These are phyloP conservation scores for Paralichthys olivaceus DNA, from an alignment of 2,113 vertebrate species.

Conservation along the genomic window DNA sequence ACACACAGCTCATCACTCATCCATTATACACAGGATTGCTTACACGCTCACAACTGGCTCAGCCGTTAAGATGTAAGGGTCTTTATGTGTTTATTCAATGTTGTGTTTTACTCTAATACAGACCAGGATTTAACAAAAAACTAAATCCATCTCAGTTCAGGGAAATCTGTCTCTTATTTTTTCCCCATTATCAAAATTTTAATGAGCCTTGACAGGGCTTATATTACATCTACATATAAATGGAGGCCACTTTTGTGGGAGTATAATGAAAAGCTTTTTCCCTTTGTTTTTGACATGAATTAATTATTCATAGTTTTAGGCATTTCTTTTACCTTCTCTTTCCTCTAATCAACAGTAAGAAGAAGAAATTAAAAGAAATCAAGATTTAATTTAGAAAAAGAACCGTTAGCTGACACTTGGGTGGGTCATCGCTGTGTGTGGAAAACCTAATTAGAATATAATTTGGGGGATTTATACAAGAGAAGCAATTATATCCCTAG, in stretches of 20 bases:
- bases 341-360: slow-evolving; percentile 26
- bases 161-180: slow-evolving; percentile 20
- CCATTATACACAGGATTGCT: slow-evolving; percentile 19
- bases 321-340: slow-evolving; percentile 33
- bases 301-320: slow-evolving; percentile 58
- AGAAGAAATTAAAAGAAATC: slow-evolving; percentile 61
- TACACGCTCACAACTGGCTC: neutral
- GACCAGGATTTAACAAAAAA: slow-evolving; percentile 10
- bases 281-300: slow-evolving; percentile 65
- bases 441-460: slow-evolving; percentile 41
- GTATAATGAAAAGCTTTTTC: slow-evolving; percentile 43
- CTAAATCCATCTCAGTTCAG: slow-evolving; percentile 5
- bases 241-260: slow-evolving; percentile 54
- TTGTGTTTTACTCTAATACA: slow-evolving; percentile 15
- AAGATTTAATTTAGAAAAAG: slow-evolving; percentile 46
- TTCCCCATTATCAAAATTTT: slow-evolving; percentile 51
- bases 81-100: slow-evolving; percentile 8
- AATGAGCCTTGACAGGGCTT: slow-evolving; percentile 50
- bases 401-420: slow-evolving; percentile 20
- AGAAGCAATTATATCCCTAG: slow-evolving; percentile 20
- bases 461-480: slow-evolving; percentile 39
- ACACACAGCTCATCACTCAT: slow-evolving; percentile 49
- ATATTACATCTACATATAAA: slow-evolving; percentile 78
- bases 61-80: neutral
- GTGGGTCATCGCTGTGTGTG: slow-evolving; percentile 39